Evolutionary conservation across 2,888 invertebrate species (phyloP).

Genomic region (Troides aeacus): DNA sequence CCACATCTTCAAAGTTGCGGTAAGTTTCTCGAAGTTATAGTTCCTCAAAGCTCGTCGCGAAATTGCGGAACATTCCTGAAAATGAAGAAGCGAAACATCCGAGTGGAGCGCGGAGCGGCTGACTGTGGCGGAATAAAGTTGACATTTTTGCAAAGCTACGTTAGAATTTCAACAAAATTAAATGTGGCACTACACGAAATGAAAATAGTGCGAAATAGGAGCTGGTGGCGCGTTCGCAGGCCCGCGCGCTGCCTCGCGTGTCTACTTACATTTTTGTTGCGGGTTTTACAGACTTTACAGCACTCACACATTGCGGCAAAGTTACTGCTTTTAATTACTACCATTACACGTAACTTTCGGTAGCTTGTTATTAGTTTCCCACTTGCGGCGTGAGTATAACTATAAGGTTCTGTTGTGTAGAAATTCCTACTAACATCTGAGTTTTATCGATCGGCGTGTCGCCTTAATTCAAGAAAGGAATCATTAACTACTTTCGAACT

Average conservation of each 20-base stretch:
- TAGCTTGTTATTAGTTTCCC: background rate
- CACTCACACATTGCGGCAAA: background rate
- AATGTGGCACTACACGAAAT: conserved; percentile 79
- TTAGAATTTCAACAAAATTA: conserved; percentile 79
- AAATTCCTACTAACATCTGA: background rate
- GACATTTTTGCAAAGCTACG: conserved; percentile 80
- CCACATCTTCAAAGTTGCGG: conserved; percentile 70
- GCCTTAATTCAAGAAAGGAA: too few relatives aligned
- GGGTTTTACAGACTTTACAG: conserved; percentile 40
- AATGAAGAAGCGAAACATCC: conserved; percentile 75
- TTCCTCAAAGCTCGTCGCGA: conserved; percentile 77
- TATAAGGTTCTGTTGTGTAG: background rate
- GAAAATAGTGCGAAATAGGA: conserved; percentile 68
- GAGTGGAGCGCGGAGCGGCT: conserved; percentile 71
- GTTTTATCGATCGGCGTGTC: background rate
- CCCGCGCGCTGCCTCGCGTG: conserved; percentile 24
- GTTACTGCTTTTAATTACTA: conserved; percentile 6
- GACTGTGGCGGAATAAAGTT: conserved; percentile 79
- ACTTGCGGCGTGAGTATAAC: background rate
- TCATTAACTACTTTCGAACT: too few relatives aligned
- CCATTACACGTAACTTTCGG: background rate
- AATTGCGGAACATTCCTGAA: conserved; percentile 74
- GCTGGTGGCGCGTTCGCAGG: conserved; percentile 26
- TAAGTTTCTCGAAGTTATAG: conserved; percentile 79
- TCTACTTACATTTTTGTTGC: conserved; percentile 55